These are phyloP conservation scores for Torymus texanus DNA, from an alignment of 2,888 invertebrate species.

Conservation along the genomic window DNA sequence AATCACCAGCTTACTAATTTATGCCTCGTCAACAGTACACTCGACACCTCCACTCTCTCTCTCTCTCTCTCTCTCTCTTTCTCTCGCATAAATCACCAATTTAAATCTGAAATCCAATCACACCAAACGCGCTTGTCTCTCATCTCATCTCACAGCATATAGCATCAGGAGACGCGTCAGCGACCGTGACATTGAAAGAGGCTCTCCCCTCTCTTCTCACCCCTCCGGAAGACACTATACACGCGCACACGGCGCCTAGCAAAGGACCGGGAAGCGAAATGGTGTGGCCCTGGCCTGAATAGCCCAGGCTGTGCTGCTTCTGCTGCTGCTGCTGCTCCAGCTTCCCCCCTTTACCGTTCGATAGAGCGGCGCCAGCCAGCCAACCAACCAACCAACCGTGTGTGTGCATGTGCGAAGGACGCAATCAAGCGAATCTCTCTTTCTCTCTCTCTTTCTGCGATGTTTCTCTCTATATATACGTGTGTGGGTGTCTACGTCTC, in stretches of 20 bases:
- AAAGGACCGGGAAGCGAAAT: slow-evolving; percentile 4
- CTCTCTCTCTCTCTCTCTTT: neutral
- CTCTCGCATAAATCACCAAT: slow-evolving; percentile 17
- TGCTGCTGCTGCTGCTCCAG: slow-evolving; percentile 19
- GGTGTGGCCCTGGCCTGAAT: slow-evolving; percentile 51
- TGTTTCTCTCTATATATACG: no score
- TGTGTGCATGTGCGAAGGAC: neutral
- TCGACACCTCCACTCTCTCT: neutral
- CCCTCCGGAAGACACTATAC: no score
- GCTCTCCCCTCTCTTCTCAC: no score
- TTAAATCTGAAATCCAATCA: slow-evolving; percentile 8
- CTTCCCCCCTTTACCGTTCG: slow-evolving; percentile 18
- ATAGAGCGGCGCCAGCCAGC: slow-evolving; percentile 31
- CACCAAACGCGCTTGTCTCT: no score
- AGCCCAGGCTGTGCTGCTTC: neutral
- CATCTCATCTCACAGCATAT: no score
- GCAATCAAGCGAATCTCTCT: neutral
- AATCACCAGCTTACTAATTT: no score
- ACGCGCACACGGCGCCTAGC: neutral
- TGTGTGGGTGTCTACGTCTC: no score
- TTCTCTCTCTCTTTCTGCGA: no score
- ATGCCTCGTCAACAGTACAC: neutral
- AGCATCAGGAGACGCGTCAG: no score
- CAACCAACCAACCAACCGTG: neutral
- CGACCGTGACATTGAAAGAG: slow-evolving; percentile 49